Base-by-base conservation (phyloP, 1,140 invertebrate species). In the Apis mellifera region DNA sequence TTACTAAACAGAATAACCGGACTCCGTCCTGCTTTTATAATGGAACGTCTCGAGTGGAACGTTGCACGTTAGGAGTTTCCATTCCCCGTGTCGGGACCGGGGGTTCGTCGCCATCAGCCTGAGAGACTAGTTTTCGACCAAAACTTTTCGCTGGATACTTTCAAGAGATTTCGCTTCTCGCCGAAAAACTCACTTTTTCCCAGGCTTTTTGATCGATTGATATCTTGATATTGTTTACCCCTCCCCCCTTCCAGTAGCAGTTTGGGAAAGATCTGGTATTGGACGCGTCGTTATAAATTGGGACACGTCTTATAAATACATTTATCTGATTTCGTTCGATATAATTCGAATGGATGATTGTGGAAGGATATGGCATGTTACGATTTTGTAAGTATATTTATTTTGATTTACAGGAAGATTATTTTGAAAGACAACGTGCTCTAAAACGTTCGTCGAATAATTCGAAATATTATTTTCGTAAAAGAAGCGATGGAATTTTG, bases 1-100 rank as follows among this genome's bases (percentile, higher is more conserved):
- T 84, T 84, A 84, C 83, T 81, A 81, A 81, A 75, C 78, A 68
- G 71, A 81, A 81, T 62, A 81, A 81, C 64, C 52, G 50, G 21
- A 55, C 54, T 21, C 32, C 15, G 62, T 50, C 54, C 21, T 9
- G 82, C 26, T 71, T 74, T 84, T 80, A 73, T 80, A 84, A 84
- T 77, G 55, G 65, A 82, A 21, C 23, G 42, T 59, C 50, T 59
- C 65, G 12, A 17, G 2, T 64, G 52, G 54, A 73, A 68, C 23
- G 54, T n/a, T 70, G 74, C 50, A 70, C 55, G 65, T 54, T 68
- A 76, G 54, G 54, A 76, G 72, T 76, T 66, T 52, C n/a, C 62
- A 48, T 74, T 17, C 26, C 32, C 21, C 54, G 32, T 12, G n/a
- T 4, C 57, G 12, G n/a, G 70, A 42, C 55, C 52, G 26, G 12